Conservation (phyloP, 2,888 invertebrate species). For the Drosophila lacicola region DNA sequence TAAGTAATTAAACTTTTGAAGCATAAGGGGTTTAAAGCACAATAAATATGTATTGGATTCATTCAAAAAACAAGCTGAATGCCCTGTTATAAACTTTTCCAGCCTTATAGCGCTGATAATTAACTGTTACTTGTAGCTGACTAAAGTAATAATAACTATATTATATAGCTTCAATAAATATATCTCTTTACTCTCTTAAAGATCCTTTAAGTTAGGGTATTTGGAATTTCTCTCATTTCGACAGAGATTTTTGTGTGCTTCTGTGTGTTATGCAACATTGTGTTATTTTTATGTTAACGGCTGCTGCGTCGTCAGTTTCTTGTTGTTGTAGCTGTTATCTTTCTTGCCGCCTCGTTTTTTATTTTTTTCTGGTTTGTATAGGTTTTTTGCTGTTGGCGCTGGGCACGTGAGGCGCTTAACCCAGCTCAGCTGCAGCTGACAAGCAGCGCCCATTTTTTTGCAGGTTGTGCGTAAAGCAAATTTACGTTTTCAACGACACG, state of each 20-base stretch:
- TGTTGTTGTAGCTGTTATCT: conserved; percentile 24
- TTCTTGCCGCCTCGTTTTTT: conserved; percentile 11
- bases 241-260: conserved; percentile 6
- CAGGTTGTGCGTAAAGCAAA: conserved; percentile 53
- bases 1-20: no score
- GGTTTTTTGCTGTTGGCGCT: conserved; percentile 6
- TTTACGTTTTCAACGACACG: conserved; percentile 52
- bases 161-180: no score
- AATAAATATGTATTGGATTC: no score
- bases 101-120: no score
- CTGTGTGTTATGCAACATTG: conserved; percentile 44
- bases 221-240: not conserved
- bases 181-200: no score
- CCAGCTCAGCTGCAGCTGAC: conserved; percentile 42
- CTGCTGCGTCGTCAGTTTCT: conserved; percentile 46
- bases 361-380: not conserved
- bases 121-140: no score
- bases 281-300: conserved; percentile 36
- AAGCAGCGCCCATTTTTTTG: conserved; percentile 36
- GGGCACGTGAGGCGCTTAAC: conserved; percentile 45
- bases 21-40: no score
- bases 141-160: no score
- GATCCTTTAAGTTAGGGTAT: conserved; percentile 2
- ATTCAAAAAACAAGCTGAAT: no score
- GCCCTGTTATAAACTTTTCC: no score